A percentile compares a stretch with the other conserved stretches of the same genome.
phyloP scores from a whole-genome alignment of 1,140 invertebrate species.

The Eueides isabella region DNA sequence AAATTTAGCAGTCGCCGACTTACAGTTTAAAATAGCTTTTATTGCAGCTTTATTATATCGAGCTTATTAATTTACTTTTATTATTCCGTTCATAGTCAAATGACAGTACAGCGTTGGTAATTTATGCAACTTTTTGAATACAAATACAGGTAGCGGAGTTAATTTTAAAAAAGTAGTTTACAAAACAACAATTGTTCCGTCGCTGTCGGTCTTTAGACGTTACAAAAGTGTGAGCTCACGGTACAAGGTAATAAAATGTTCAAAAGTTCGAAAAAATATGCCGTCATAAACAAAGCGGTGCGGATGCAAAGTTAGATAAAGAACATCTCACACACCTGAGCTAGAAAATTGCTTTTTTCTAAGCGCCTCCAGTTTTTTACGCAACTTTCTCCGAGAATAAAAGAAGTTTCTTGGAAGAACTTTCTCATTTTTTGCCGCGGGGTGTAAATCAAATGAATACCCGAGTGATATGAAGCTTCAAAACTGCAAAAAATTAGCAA shows the following conservation, averaged over 20 bases:
- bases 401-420: slow-evolving; percentile 79
- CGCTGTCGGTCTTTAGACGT: slow-evolving; percentile 57
- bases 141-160: slow-evolving; percentile 67
- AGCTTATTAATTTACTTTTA: slow-evolving; percentile 32
- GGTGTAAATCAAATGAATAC: slow-evolving; percentile 68
- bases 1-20: slow-evolving; percentile 58
- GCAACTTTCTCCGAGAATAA: slow-evolving; percentile 80
- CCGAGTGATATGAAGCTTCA: slow-evolving; percentile 62
- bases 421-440: slow-evolving; percentile 70
- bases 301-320: slow-evolving; percentile 82
- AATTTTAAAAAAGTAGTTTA: slow-evolving; percentile 68
- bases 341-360: slow-evolving; percentile 82
- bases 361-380: slow-evolving; percentile 80
- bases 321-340: slow-evolving; percentile 82
- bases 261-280: slow-evolving; percentile 81
- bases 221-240: slow-evolving; percentile 69
- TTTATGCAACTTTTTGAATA: slow-evolving; percentile 51
- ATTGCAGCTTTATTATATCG: slow-evolving; percentile 27
- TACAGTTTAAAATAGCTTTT: slow-evolving; percentile 54
- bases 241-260: slow-evolving; percentile 80
- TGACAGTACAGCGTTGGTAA: slow-evolving; percentile 42
- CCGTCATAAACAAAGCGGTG: slow-evolving; percentile 79
- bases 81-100: slow-evolving; percentile 36
- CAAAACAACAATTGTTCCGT: slow-evolving; percentile 71
- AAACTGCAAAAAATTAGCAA: slow-evolving; percentile 59